Percentiles rank a stretch among this genome's conserved stretches.
phyloP scores from a whole-genome alignment of 2,888 invertebrate species.

The Stenurella melanura region DNA sequence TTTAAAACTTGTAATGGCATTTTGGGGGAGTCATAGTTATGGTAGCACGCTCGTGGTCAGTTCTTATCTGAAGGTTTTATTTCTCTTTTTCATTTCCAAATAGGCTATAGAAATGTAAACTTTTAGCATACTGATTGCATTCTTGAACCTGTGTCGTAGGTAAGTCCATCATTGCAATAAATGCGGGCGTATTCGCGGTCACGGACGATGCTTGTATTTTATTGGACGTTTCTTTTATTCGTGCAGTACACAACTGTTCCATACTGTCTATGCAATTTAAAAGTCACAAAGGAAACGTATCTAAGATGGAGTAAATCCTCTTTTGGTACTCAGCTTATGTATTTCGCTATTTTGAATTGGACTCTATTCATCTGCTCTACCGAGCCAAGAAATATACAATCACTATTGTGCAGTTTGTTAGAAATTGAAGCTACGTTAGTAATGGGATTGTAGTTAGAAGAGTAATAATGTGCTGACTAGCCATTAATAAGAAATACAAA shows the following conservation, averaged over 20 bases:
- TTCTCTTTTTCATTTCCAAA: too few species aligned
- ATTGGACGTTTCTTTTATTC: neutral
- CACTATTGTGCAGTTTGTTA: too few species aligned
- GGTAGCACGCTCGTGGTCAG: too few species aligned
- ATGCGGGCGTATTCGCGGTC: neutral
- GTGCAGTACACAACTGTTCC: neutral
- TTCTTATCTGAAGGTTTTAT: too few species aligned
- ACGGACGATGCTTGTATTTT: neutral
- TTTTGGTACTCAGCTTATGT: neutral
- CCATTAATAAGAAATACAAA: too few species aligned
- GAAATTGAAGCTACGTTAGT: too few species aligned
- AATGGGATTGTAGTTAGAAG: too few species aligned
- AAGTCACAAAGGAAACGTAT: neutral
- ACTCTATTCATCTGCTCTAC: too few species aligned
- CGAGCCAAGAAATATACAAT: too few species aligned
- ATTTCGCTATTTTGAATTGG: neutral
- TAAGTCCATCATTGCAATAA: neutral
- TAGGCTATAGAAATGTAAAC: constrained; percentile 27
- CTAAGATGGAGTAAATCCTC: neutral
- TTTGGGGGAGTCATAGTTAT: too few species aligned
- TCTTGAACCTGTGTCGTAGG: constrained; percentile 13
- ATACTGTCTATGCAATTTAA: neutral
- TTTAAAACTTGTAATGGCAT: too few species aligned
- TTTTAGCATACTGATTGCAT: constrained; percentile 9
- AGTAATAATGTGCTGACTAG: too few species aligned